Conservation (phyloP, 2,797 vertebrate species). For the Pantherophis vulpinus region DNA sequence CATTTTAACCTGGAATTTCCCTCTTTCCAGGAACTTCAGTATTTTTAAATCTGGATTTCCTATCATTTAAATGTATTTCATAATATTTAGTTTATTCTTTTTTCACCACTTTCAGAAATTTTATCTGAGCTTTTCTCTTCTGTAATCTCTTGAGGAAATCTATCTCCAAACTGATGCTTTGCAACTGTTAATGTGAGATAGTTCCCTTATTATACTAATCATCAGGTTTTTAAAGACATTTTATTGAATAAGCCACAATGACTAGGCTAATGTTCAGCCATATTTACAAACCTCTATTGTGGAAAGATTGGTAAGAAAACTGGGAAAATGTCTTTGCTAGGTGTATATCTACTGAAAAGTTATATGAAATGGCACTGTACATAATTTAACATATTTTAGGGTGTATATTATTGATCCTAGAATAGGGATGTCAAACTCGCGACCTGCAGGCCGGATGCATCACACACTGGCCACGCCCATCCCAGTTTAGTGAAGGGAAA, state of each 20-base stretch:
- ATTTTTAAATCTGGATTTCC: background rate
- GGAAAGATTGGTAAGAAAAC: background rate
- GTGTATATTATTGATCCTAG: background rate
- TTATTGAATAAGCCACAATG: background rate
- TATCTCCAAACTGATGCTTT: background rate
- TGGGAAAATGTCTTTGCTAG: background rate
- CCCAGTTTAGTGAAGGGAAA: too few relatives aligned
- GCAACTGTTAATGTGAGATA: background rate
- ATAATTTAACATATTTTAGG: background rate
- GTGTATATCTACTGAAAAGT: background rate
- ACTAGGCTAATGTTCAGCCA: background rate
- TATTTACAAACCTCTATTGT: background rate
- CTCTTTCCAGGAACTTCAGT: background rate
- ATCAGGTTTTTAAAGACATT: background rate
- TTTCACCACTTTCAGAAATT: background rate
- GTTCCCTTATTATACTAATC: background rate
- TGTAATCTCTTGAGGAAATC: background rate
- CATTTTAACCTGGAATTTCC: slow-evolving; percentile 15
- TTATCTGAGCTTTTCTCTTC: background rate
- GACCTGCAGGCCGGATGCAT: too few relatives aligned
- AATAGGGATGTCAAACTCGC: background rate
- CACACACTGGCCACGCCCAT: too few relatives aligned
- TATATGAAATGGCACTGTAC: background rate
- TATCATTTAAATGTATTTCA: background rate
- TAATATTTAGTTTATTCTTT: background rate